A percentile compares a stretch with the other conserved stretches of the same genome.
Conservation (phyloP, 2,113 vertebrate species). For the Gopherus evgoodei region DNA sequence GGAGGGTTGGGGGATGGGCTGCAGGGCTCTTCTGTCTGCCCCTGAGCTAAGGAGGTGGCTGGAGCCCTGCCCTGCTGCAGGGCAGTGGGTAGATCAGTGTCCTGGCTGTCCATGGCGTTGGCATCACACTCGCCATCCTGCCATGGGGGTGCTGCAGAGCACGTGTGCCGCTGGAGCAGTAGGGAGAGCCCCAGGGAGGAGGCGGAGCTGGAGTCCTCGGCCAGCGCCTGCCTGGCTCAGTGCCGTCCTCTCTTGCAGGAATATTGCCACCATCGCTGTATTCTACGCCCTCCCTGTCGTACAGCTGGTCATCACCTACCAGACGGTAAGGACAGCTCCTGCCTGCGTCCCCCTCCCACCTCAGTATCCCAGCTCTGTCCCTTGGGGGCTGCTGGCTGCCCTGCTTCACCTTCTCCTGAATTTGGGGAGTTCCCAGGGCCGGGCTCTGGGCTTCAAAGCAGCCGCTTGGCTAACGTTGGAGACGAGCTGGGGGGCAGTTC, state of each 20-base stretch:
- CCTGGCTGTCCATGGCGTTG: background rate
- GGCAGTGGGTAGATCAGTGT: background rate
- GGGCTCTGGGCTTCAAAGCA: too few species aligned
- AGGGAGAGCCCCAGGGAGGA: background rate
- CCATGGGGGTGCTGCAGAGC: background rate
- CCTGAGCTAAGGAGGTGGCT: too few species aligned
- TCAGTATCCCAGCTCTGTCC: background rate
- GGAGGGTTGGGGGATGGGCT: background rate
- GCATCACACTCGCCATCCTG: background rate
- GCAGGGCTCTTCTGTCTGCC: background rate
- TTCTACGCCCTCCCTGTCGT: constrained; percentile 96
- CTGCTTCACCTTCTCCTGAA: background rate
- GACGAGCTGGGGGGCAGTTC: too few species aligned
- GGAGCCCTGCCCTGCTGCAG: background rate
- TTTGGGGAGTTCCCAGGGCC: background rate
- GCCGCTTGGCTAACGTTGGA: background rate
- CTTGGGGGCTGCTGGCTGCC: background rate
- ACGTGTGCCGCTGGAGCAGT: background rate
- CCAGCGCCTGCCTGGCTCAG: background rate
- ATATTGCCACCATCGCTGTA: constrained; percentile 95
- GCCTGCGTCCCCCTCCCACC: accelerated
- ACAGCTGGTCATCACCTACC: constrained; percentile 98
- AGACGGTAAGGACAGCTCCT: constrained; percentile 83
- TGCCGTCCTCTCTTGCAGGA: constrained; percentile 81
- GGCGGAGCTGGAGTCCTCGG: accelerated